Evolutionary conservation across 2,113 vertebrate species (phyloP).

Genomic region (Lagopus leucura): DNA sequence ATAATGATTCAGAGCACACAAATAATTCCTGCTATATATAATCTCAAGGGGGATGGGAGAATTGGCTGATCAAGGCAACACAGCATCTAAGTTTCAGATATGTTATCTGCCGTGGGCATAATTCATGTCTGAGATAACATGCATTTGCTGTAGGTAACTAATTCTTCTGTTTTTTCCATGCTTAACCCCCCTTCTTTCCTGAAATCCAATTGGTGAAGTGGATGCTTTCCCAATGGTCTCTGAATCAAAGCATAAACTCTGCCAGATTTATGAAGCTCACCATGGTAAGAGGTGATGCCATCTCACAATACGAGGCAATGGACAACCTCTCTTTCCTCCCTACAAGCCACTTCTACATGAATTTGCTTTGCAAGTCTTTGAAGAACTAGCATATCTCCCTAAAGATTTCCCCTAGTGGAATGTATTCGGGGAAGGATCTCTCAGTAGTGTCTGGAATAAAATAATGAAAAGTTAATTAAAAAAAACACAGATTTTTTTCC

Average conservation of each 20-base stretch:
- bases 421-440: fast-evolving
- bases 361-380: neutral
- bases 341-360: neutral
- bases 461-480: neutral
- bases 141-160: neutral
- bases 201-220: neutral
- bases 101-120: neutral
- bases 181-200: neutral
- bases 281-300: neutral
- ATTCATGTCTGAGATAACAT: neutral
- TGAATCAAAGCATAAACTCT: neutral
- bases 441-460: neutral
- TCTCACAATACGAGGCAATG: fast-evolving
- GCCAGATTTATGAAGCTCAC: neutral
- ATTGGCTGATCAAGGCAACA: constrained; percentile 1
- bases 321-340: neutral
- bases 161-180: neutral
- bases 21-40: constrained; percentile 68
- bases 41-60: neutral
- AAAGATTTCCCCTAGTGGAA: neutral
- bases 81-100: neutral
- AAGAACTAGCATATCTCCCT: neutral
- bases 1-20: constrained; percentile 58
- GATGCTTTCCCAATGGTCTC: neutral
- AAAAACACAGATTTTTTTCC: neutral